Percentiles rank a stretch among this genome's conserved stretches.
phyloP scores from a whole-genome alignment of 2,113 vertebrate species.

The Antechinus stuartii region DNA sequence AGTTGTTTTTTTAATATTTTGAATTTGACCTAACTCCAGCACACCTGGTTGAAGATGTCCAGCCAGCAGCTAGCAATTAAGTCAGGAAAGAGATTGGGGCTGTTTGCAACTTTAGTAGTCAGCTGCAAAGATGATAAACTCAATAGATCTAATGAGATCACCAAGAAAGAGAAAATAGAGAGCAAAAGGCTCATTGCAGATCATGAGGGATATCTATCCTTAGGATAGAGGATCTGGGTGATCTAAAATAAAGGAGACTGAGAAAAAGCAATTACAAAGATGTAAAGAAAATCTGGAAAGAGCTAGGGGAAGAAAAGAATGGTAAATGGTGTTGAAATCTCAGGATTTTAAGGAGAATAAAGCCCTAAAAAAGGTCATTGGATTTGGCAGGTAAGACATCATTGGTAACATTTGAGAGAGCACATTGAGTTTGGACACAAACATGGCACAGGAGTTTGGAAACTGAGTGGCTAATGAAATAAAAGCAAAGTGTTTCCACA shows the following conservation, averaged over 20 bases:
- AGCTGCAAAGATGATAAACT: neutral
- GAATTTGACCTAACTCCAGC: neutral
- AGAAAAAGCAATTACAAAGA: neutral
- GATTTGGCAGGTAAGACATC: neutral
- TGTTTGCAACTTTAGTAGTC: neutral
- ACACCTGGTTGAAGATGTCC: neutral
- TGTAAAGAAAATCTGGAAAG: neutral
- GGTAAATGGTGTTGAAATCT: neutral
- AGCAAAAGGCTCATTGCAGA: neutral
- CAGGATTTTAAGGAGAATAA: neutral
- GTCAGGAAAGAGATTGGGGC: neutral
- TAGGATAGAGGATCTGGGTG: neutral
- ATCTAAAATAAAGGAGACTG: neutral
- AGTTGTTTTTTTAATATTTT: neutral
- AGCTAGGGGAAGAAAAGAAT: neutral
- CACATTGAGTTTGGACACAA: neutral
- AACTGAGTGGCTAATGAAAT: neutral
- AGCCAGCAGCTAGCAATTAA: neutral
- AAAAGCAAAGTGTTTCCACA: neutral
- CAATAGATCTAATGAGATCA: neutral
- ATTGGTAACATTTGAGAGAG: neutral
- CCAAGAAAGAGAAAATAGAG: neutral
- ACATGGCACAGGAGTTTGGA: neutral
- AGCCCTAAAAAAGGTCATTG: neutral
- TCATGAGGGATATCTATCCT: neutral